Evolutionary conservation across 1,140 invertebrate species (phyloP).

Genomic region (Probaryconus sp.): DNA sequence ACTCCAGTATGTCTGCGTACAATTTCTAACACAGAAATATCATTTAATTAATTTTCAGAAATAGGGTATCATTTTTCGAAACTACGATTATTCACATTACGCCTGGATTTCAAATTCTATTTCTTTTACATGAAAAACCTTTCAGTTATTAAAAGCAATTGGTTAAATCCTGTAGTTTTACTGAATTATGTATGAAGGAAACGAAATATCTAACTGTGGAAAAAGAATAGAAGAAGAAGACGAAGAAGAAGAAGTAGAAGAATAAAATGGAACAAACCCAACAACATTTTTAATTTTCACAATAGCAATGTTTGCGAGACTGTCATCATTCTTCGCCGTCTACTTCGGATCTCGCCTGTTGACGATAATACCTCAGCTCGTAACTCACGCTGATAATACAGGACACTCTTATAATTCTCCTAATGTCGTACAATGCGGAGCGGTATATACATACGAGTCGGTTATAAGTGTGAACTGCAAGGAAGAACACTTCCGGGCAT

Average conservation of each 20-base stretch:
- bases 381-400: slow-evolving; percentile 52
- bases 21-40: neutral
- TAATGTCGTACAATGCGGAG: slow-evolving; percentile 42
- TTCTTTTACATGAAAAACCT: too few species aligned
- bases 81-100: neutral
- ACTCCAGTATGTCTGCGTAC: neutral
- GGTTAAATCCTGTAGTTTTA: too few species aligned
- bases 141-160: too few species aligned
- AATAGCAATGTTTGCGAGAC: slow-evolving; percentile 66
- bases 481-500: slow-evolving; percentile 77
- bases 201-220: too few species aligned
- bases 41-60: slow-evolving; percentile 30
- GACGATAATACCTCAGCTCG: slow-evolving; percentile 24
- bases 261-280: too few species aligned
- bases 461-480: slow-evolving; percentile 50
- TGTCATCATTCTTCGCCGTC: slow-evolving; percentile 64
- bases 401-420: slow-evolving; percentile 38
- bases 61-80: neutral
- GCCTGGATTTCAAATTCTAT: too few species aligned
- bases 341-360: slow-evolving; percentile 12
- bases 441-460: slow-evolving; percentile 34
- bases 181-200: too few species aligned
- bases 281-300: slow-evolving; percentile 73
- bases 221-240: too few species aligned
- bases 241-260: too few species aligned